phyloP scores from a whole-genome alignment of 2,113 vertebrate genomes.

The Capra hircus region DNA sequence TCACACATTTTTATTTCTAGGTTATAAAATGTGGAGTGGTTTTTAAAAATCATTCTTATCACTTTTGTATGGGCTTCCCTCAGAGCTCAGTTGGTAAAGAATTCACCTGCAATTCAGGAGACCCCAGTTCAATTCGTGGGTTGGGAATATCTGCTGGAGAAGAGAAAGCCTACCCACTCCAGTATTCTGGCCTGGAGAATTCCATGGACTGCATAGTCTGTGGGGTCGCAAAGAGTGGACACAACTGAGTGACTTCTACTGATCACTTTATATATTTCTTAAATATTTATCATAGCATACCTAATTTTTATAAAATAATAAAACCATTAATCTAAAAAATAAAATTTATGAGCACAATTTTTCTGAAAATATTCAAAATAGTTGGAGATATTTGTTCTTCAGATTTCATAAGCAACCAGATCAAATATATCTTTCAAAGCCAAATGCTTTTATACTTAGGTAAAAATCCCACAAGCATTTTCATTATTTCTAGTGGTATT shows the following conservation, averaged over 20 bases:
- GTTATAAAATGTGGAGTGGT: neutral
- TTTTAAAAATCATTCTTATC: neutral
- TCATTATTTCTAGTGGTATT: neutral
- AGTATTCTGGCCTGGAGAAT: neutral
- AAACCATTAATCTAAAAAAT: neutral
- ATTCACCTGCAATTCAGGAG: neutral
- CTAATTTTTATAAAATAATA: neutral
- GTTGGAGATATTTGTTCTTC: neutral
- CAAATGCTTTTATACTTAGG: neutral
- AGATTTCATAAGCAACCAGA: neutral
- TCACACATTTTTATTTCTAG: neutral
- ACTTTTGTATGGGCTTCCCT: neutral
- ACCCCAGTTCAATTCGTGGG: neutral
- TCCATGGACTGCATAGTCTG: neutral
- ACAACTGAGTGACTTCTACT: neutral
- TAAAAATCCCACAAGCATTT: neutral
- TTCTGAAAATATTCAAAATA: neutral
- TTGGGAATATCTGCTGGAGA: neutral
- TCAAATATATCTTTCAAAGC: neutral
- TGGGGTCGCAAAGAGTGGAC: rapidly evolving
- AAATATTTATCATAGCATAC: neutral
- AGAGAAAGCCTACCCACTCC: neutral
- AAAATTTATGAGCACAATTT: neutral
- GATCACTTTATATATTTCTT: neutral
- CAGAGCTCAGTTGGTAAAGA: neutral